Percentiles rank a stretch among this genome's conserved stretches.
These are phyloP conservation scores for Drosophila mulleri DNA, from an alignment of 2,888 invertebrate genomes.

Conservation along the genomic window DNA sequence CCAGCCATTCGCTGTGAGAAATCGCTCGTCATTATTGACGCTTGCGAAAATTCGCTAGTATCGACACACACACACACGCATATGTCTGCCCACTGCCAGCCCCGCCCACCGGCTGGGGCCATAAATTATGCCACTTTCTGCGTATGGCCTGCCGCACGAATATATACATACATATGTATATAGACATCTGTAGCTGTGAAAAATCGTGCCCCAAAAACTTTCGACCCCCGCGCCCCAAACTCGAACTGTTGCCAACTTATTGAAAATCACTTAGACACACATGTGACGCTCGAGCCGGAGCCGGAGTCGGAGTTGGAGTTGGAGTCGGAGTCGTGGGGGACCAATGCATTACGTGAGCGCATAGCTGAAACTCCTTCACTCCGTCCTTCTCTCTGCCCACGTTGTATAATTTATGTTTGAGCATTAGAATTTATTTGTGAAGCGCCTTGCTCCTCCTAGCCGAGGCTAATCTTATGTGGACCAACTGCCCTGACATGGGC, in stretches of 20 bases:
- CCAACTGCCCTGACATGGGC: constrained; percentile 35
- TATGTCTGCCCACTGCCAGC: constrained; percentile 25
- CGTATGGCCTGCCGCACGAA: constrained; percentile 48
- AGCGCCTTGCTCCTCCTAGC: not conserved
- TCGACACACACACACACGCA: constrained; percentile 37
- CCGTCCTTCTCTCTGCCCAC: not conserved
- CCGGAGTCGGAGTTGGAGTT: not conserved
- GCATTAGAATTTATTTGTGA: constrained; percentile 59
- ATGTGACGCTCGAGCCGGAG: constrained; percentile 60
- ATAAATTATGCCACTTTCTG: constrained; percentile 75
- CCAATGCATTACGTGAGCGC: constrained; percentile 63
- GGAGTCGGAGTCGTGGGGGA: too few species aligned
- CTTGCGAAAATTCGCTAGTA: constrained; percentile 73
- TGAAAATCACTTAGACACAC: constrained; percentile 81
- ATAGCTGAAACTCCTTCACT: constrained; percentile 37
- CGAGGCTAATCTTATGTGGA: constrained; percentile 42
- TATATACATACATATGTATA: constrained; percentile 43
- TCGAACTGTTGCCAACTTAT: constrained; percentile 67
- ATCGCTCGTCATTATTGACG: constrained; percentile 81
- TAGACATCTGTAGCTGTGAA: constrained; percentile 79
- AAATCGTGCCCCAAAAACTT: constrained; percentile 79
- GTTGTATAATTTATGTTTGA: constrained; percentile 68
- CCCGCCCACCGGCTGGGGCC: constrained; percentile 26
- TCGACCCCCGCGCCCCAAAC: constrained; percentile 51
- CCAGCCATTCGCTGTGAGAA: constrained; percentile 66